phyloP scores from a whole-genome alignment of 2,113 vertebrate species.

The Cichladusa arquata region DNA sequence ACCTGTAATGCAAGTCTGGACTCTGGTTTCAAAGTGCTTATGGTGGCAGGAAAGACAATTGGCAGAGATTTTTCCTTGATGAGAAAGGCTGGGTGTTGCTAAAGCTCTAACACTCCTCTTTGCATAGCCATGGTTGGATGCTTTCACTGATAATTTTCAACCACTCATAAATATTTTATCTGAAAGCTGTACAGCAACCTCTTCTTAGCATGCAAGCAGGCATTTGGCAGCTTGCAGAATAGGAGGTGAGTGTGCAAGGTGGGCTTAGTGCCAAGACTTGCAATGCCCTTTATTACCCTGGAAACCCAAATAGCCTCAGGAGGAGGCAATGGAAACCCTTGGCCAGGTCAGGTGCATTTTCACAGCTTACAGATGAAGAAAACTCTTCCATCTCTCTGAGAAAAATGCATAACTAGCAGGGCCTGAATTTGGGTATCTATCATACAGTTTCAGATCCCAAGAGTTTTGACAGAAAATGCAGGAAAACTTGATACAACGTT shows the following conservation, averaged over 20 bases:
- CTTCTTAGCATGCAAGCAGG: background rate
- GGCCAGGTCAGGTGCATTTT: background rate
- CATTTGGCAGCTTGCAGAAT: background rate
- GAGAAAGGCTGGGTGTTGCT: background rate
- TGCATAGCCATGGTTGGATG: background rate
- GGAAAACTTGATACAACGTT: background rate
- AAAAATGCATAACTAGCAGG: background rate
- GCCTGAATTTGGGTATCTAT: background rate
- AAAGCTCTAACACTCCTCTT: background rate
- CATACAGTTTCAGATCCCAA: background rate
- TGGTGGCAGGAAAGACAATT: background rate
- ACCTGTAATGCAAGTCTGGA: background rate
- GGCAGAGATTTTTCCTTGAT: background rate
- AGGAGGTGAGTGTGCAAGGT: background rate
- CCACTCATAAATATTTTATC: background rate
- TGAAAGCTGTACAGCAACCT: background rate
- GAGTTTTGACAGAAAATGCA: background rate
- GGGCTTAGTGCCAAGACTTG: background rate
- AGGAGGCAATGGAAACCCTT: background rate
- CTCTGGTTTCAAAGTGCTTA: background rate
- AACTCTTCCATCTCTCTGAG: background rate
- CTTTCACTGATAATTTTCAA: background rate
- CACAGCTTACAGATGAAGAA: background rate
- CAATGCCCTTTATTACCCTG: background rate
- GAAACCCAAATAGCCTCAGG: background rate